A percentile compares a stretch with the other conserved stretches of the same genome.
Conservation (phyloP, 2,113 vertebrate genomes). For the Cochlearius cochlearius region DNA sequence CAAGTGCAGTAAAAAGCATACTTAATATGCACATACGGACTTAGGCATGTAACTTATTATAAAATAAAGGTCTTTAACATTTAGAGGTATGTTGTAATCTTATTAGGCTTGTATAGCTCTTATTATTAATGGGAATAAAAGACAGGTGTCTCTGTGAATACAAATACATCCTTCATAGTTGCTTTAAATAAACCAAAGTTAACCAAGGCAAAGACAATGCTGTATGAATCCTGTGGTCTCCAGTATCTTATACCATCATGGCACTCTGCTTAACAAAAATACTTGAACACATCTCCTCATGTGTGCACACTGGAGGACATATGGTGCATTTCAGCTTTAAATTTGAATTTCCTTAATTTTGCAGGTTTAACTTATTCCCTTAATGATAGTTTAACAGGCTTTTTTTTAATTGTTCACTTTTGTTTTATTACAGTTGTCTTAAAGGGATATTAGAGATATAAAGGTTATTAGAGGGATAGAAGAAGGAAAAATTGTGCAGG, state of each 20-base stretch:
- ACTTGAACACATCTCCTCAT: constrained; percentile 42
- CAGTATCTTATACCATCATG: background rate
- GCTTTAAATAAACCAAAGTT: background rate
- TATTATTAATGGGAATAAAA: constrained; percentile 22
- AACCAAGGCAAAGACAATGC: background rate
- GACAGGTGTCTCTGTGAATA: background rate
- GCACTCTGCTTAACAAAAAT: constrained; percentile 35
- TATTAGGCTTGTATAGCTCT: background rate
- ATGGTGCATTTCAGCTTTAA: constrained; percentile 72
- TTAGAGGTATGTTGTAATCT: background rate
- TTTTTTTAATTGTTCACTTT: constrained; percentile 63
- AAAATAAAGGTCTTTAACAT: background rate
- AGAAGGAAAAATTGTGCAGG: constrained; percentile 38
- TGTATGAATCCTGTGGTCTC: constrained; percentile 8
- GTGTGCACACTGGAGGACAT: constrained; percentile 61
- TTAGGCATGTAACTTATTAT: background rate
- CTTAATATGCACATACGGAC: background rate
- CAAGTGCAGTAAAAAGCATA: background rate
- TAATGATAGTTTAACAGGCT: constrained; percentile 58
- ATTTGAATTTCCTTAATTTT: constrained; percentile 69
- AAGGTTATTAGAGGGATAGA: constrained; percentile 40
- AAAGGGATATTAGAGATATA: constrained; percentile 17
- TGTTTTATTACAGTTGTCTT: constrained; percentile 60
- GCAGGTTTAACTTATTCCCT: constrained; percentile 67
- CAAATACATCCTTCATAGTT: background rate